Conservation (phyloP, 2,888 invertebrate genomes). For the Limnephilus marmoratus region DNA sequence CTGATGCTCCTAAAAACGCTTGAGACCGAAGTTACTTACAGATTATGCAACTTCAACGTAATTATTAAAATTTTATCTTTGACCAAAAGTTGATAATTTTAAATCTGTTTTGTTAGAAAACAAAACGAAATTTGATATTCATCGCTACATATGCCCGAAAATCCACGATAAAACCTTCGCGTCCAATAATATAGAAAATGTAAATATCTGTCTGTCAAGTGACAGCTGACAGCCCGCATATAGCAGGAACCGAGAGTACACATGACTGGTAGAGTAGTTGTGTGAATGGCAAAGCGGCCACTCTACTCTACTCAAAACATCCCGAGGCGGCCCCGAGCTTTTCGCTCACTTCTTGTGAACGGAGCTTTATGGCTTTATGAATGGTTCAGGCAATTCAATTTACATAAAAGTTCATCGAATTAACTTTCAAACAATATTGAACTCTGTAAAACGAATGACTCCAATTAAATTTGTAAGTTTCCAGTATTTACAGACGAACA, state of each 20-base stretch:
- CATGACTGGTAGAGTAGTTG: neutral
- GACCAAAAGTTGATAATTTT: neutral
- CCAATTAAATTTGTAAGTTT: too few relatives aligned
- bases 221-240: neutral
- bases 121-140: too few relatives aligned
- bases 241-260: neutral
- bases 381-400: neutral
- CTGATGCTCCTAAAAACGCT: neutral
- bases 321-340: neutral
- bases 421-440: neutral
- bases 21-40: neutral
- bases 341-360: neutral
- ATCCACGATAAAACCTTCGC: neutral
- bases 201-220: neutral
- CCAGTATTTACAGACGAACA: neutral
- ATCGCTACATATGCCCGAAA: neutral
- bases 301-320: neutral
- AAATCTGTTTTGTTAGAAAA: too few relatives aligned
- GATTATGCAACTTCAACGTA: neutral
- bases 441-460: neutral
- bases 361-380: neutral
- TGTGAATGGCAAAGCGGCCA: neutral
- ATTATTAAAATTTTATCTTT: neutral
- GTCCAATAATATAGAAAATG: neutral
- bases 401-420: neutral